A percentile compares a stretch with the other conserved stretches of the same genome.
These are phyloP conservation scores for Lagria hirta DNA, from an alignment of 2,888 invertebrate genomes.

Conservation along the genomic window DNA sequence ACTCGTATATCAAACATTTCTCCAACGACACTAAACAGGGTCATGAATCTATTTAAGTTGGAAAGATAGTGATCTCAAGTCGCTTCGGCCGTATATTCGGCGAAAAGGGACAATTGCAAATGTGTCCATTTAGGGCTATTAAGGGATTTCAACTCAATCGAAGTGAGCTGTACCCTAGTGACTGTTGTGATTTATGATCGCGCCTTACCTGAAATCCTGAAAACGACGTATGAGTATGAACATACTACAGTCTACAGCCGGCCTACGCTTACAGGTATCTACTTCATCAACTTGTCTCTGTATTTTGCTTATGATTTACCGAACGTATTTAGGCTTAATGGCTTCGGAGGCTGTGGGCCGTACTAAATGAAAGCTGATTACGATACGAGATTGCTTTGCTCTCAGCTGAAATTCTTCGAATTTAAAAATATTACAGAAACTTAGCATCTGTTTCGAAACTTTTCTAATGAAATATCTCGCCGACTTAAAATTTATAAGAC, in stretches of 20 bases:
- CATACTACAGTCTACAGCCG: constrained; percentile 9
- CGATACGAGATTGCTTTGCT: constrained; percentile 11
- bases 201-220: constrained; percentile 18
- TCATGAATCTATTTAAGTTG: constrained; percentile 38
- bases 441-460: constrained; percentile 1
- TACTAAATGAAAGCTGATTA: constrained; percentile 10
- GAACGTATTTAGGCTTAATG: constrained; percentile 15
- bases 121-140: constrained; percentile 53
- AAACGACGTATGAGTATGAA: constrained; percentile 16
- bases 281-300: constrained; percentile 17
- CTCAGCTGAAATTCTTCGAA: constrained; percentile 2
- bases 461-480: neutral
- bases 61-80: constrained; percentile 37
- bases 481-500: too few species aligned
- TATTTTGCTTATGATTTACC: constrained; percentile 16
- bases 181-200: constrained; percentile 45
- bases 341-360: constrained; percentile 5
- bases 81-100: constrained; percentile 30
- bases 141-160: constrained; percentile 54
- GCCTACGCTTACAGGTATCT: constrained; percentile 5
- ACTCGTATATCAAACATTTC: too few species aligned
- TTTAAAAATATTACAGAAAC: constrained; percentile 2
- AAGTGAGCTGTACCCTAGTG: constrained; percentile 47
- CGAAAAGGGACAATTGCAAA: constrained; percentile 48
- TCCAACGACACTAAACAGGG: constrained; percentile 32